Conservation (phyloP, 2,113 vertebrate genomes). For the Syngnathus scovelli region DNA sequence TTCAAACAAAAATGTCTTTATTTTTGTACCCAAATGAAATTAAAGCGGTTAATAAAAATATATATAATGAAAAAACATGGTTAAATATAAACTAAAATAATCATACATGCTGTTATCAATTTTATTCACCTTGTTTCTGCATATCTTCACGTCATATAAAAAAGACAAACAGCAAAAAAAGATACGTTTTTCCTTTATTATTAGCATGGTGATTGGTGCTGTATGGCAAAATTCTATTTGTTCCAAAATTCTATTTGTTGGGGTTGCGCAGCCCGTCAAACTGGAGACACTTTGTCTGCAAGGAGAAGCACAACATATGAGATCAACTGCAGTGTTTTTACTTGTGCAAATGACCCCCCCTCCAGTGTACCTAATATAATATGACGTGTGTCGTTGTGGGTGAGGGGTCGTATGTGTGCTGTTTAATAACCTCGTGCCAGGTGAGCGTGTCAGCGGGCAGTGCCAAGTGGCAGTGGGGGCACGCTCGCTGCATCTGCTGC, state of each 20-base stretch:
- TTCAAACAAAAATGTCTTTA: no score
- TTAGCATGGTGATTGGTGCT: background rate
- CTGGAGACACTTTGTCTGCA: constrained; percentile 70
- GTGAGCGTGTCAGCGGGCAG: constrained; percentile 65
- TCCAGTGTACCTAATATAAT: background rate
- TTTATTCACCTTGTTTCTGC: no score
- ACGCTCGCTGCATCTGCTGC: constrained; percentile 50
- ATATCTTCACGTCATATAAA: background rate
- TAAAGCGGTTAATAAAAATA: no score
- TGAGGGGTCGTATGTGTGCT: constrained; percentile 1
- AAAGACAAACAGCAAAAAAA: background rate
- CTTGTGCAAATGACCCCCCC: no score
- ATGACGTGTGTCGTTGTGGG: constrained; percentile 7
- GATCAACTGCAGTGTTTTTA: background rate
- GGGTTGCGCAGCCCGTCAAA: constrained; percentile 60
- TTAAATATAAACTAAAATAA: no score
- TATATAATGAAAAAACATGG: no score
- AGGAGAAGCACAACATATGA: constrained; percentile 21
- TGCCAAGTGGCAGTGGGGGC: constrained; percentile 71
- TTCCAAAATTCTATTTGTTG: constrained; percentile 37
- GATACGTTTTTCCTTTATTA: no score
- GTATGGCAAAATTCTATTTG: constrained; percentile 24
- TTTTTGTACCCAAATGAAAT: no score
- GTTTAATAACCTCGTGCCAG: constrained; percentile 70
- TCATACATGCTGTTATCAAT: no score